Evolutionary conservation across 2,888 invertebrate species (phyloP), one percentile per base, ranked within the genome.

Genomic region (Trissolcus brochymenae): DNA sequence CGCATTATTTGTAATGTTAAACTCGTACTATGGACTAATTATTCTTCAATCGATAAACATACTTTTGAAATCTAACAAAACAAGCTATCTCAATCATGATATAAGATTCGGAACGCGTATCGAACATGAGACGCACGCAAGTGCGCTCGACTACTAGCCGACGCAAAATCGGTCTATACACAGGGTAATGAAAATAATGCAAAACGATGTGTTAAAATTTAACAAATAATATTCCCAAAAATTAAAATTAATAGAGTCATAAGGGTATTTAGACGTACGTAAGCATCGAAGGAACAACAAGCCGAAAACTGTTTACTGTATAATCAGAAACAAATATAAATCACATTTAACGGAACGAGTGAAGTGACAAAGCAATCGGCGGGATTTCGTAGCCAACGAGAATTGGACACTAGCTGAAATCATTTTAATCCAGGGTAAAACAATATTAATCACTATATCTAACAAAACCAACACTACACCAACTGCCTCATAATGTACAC

Each of bases 371-470:
- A 76, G 79, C 76, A 76, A 57, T 80, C 72, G 79, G 79, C 79
- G 72, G 72, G 77, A 81, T 82, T 82, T 84, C 82, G 85, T 85
- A 85, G 84, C 83, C 82, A 82, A 82, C 82, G 82, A 66, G 82
- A 83, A 85, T 85, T 84, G 84, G 84, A 85, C 84, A 84, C 84
- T 87, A 87, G 84, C 80, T 70, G 81, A 85, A 76, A 85, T 84
- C 84, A 84, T 86, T 87, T 84, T 86, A 84, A 87, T 87, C 86
- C 88, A 87, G 88, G 87, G 88, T 88, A 88, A 35, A 86, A 84
- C 82, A 84, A 85, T 85, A 84, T 81, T 84, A 85, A 84, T 84
- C 87, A 86, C 83, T 86, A 84, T 84, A 82, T 84, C 78, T 81
- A 83, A 80, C 68, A 49, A 74, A 35, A 79, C 75, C 76, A 75